Evolutionary conservation across 2,888 invertebrate species (phyloP).

Genomic region (Troides aeacus): DNA sequence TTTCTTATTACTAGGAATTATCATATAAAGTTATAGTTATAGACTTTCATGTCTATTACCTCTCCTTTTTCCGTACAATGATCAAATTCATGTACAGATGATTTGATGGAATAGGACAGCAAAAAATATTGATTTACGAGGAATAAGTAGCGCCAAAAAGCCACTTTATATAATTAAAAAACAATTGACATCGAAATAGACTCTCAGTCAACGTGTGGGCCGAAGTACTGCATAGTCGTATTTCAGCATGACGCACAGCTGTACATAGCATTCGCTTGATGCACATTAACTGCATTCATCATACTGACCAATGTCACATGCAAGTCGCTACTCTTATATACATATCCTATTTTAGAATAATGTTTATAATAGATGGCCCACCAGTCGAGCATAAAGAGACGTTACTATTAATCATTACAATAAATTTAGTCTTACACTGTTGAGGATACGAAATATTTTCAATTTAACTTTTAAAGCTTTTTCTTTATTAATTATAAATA

Average conservation of each 20-base stretch:
- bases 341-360: slow-evolving; percentile 3
- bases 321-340: slow-evolving; percentile 9
- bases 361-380: background rate
- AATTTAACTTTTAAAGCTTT: too few relatives aligned
- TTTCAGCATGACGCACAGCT: slow-evolving; percentile 47
- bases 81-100: too few relatives aligned
- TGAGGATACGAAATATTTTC: too few relatives aligned
- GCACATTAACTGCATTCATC: slow-evolving; percentile 38
- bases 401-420: background rate
- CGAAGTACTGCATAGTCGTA: slow-evolving; percentile 41
- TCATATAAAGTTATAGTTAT: too few relatives aligned
- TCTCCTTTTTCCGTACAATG: too few relatives aligned
- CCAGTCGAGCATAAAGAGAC: background rate
- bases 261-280: slow-evolving; percentile 34
- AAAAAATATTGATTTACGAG: too few relatives aligned
- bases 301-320: slow-evolving; percentile 24
- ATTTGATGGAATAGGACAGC: too few relatives aligned
- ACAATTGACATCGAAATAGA: slow-evolving; percentile 50
- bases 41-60: too few relatives aligned
- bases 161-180: slow-evolving; percentile 37
- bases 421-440: background rate
- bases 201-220: slow-evolving; percentile 43
- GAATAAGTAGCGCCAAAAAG: too few relatives aligned
- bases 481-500: too few relatives aligned
- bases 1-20: too few relatives aligned